Conservation (phyloP, 2,888 invertebrate genomes). For the Chalcis sispes region DNA sequence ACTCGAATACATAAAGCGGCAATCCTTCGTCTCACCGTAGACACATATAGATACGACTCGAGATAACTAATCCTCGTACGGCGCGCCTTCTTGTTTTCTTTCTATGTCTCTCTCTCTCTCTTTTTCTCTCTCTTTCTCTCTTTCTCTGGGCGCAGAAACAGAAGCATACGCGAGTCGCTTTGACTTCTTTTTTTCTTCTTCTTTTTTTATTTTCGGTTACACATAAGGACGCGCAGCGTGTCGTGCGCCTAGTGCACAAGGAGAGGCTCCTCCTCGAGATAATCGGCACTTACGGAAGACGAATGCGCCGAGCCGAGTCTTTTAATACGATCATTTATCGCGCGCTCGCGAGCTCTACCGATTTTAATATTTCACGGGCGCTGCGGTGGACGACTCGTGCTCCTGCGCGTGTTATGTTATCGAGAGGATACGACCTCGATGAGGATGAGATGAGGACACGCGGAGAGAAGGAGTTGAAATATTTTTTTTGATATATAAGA, state of each 20-base stretch:
- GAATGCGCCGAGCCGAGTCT: conserved; percentile 58
- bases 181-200: conserved; percentile 51
- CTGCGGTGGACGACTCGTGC: neutral
- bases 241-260: conserved; percentile 38
- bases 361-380: conserved; percentile 48
- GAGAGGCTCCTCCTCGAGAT: conserved; percentile 55
- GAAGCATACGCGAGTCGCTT: conserved; percentile 5
- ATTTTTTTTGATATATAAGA: too few relatives aligned
- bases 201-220: conserved; percentile 27
- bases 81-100: too few relatives aligned
- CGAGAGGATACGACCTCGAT: too few relatives aligned
- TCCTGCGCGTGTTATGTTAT: neutral
- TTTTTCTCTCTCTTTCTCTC: too few relatives aligned
- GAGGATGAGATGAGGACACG: neutral
- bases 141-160: conserved; percentile 10
- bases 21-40: too few relatives aligned
- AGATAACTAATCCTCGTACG: too few relatives aligned
- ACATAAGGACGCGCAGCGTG: conserved; percentile 13
- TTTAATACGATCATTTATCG: conserved; percentile 61
- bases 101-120: too few relatives aligned
- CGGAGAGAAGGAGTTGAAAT: neutral
- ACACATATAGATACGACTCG: conserved; percentile 26
- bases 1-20: conserved; percentile 26
- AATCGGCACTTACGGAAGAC: conserved; percentile 63
- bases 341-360: conserved; percentile 24